A percentile compares a stretch with the other conserved stretches of the same genome.
Evolutionary conservation across 2,113 vertebrate species (phyloP).

Genomic region (Abramis brama): DNA sequence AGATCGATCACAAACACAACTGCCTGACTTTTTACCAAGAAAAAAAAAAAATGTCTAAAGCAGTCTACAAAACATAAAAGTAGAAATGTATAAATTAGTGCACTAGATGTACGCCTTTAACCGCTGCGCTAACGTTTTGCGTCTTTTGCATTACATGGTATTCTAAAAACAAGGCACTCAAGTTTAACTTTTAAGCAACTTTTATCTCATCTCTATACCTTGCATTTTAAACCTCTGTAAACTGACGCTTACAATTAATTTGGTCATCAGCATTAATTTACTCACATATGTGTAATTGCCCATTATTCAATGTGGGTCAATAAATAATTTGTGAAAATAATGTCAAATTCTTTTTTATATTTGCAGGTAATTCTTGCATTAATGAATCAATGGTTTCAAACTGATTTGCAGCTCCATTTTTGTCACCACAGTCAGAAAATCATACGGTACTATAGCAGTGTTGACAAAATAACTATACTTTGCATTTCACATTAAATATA

Average conservation of each 20-base stretch:
- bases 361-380: background rate
- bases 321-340: background rate
- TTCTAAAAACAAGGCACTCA: too few relatives aligned
- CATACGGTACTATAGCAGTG: background rate
- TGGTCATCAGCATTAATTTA: background rate
- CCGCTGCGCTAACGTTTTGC: too few relatives aligned
- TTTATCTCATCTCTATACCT: too few relatives aligned
- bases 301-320: background rate
- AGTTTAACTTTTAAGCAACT: too few relatives aligned
- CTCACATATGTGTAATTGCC: background rate
- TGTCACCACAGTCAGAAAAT: background rate
- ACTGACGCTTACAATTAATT: too few relatives aligned
- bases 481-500: background rate
- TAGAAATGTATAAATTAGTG: background rate
- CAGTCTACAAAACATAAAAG: background rate
- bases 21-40: background rate
- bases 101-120: too few relatives aligned
- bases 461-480: background rate
- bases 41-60: background rate
- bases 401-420: background rate
- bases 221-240: too few relatives aligned
- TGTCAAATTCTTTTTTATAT: background rate
- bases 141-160: too few relatives aligned
- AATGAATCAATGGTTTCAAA: background rate
- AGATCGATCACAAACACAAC: slow-evolving; percentile 22